These are phyloP conservation scores for Isichthys henryi DNA, from an alignment of 2,113 vertebrate genomes.

Conservation along the genomic window DNA sequence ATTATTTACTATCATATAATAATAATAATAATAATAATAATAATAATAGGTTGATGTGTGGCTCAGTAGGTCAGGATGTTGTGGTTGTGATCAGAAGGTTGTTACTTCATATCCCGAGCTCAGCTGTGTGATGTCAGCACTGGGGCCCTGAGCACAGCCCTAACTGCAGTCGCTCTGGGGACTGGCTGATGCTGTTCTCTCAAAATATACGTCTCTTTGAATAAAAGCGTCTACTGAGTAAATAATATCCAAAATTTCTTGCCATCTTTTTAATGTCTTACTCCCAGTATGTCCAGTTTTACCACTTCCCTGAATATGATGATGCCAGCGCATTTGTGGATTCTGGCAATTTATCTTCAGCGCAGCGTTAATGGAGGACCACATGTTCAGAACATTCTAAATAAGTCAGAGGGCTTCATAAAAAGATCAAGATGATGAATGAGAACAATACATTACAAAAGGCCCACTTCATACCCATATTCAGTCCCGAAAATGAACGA, in stretches of 20 bases:
- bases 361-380: not conserved
- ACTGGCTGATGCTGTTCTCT: not conserved
- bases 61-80: not conserved
- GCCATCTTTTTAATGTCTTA: not conserved
- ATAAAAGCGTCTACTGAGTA: not conserved
- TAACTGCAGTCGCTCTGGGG: not conserved
- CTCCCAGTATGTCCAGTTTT: not conserved
- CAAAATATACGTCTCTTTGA: not conserved
- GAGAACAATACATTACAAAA: not conserved
- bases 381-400: conserved; percentile 6
- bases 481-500: not conserved
- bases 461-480: not conserved
- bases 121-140: not conserved
- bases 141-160: not conserved
- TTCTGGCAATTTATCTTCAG: not conserved
- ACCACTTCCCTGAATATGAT: not conserved
- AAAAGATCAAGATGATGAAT: conserved; percentile 4
- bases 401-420: conserved; percentile 4
- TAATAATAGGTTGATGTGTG: not conserved
- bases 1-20: not conserved
- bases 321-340: not conserved
- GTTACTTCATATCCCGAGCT: not conserved
- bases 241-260: not conserved
- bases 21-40: not conserved
- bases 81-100: not conserved